These are phyloP conservation scores for Macquaria australasica DNA, from an alignment of 2,113 vertebrate species.

Conservation along the genomic window DNA sequence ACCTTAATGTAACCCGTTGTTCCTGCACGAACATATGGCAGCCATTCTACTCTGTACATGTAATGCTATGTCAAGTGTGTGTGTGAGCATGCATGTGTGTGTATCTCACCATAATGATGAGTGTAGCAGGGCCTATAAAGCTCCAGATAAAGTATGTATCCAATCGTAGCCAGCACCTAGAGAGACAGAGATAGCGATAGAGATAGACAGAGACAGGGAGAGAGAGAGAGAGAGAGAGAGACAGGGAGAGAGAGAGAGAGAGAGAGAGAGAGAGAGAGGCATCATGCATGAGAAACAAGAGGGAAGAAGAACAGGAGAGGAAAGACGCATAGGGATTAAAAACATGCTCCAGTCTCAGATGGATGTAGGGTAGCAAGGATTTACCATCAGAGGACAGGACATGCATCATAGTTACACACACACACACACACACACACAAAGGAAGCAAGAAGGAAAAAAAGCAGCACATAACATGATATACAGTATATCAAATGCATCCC, in stretches of 20 bases:
- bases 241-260: background rate
- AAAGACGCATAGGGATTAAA: constrained; percentile 56
- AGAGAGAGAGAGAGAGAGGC: constrained; percentile 36
- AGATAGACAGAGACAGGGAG: constrained; percentile 32
- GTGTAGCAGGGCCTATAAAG: constrained; percentile 98
- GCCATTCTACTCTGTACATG: background rate
- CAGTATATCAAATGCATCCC: constrained; percentile 54
- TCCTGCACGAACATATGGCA: constrained; percentile 29
- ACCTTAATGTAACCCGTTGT: constrained; percentile 36
- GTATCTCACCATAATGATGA: constrained; percentile 98
- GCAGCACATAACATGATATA: constrained; percentile 35
- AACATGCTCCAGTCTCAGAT: constrained; percentile 55
- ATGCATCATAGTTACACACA: constrained; percentile 69
- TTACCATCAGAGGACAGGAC: constrained; percentile 80
- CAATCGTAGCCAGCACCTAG: constrained; percentile 98
- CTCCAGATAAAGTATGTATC: constrained; percentile 99
- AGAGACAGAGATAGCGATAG: constrained; percentile 78
- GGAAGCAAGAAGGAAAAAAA: background rate
- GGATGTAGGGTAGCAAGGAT: constrained; percentile 78
- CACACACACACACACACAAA: constrained; percentile 31
- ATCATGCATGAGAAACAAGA: constrained; percentile 56
- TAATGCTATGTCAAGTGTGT: constrained; percentile 25
- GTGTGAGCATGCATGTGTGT: constrained; percentile 34
- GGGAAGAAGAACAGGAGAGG: constrained; percentile 34
- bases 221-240: background rate